Percentiles rank a stretch among this genome's conserved stretches.
Conservation (phyloP, 1,140 invertebrate genomes). For the Pogonomyrmex californicus region DNA sequence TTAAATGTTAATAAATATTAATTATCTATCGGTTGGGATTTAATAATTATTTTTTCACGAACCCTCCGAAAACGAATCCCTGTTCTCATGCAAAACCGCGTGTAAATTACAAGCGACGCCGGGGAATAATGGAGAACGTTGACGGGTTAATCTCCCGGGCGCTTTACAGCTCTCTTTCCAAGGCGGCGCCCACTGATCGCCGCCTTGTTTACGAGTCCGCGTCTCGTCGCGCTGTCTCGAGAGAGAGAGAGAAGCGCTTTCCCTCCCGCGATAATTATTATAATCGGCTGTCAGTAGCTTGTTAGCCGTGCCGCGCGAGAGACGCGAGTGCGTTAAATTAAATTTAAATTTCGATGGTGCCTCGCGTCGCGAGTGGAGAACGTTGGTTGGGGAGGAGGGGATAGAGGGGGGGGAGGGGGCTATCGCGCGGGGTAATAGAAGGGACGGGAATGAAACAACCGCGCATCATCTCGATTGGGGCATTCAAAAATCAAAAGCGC, state of each 20-base stretch:
- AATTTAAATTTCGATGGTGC: slow-evolving; percentile 67
- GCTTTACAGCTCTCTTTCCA: slow-evolving; percentile 71
- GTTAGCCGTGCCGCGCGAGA: slow-evolving; percentile 69
- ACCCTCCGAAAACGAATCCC: slow-evolving; percentile 27
- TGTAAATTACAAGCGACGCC: slow-evolving; percentile 68
- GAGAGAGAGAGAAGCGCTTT: slow-evolving; percentile 34
- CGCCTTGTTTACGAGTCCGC: slow-evolving; percentile 31
- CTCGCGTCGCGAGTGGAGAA: neutral
- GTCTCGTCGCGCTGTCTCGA: slow-evolving; percentile 35
- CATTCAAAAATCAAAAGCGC: slow-evolving; percentile 59
- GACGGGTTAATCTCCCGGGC: slow-evolving; percentile 72
- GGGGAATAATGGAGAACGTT: slow-evolving; percentile 35
- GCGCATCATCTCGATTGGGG: neutral
- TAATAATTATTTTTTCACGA: slow-evolving; percentile 65
- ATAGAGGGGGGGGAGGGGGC: too few relatives aligned
- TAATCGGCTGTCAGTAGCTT: slow-evolving; percentile 76
- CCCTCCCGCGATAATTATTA: slow-evolving; percentile 74
- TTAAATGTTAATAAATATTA: slow-evolving; percentile 68
- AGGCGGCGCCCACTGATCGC: slow-evolving; percentile 5
- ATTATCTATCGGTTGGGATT: slow-evolving; percentile 57
- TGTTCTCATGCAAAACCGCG: slow-evolving; percentile 54
- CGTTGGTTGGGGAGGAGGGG: neutral
- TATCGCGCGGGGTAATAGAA: neutral
- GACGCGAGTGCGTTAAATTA: slow-evolving; percentile 77
- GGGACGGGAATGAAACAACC: neutral